Evolutionary conservation across 2,113 vertebrate species (phyloP).

Genomic region (Calyptommatus sinebrachiatus): DNA sequence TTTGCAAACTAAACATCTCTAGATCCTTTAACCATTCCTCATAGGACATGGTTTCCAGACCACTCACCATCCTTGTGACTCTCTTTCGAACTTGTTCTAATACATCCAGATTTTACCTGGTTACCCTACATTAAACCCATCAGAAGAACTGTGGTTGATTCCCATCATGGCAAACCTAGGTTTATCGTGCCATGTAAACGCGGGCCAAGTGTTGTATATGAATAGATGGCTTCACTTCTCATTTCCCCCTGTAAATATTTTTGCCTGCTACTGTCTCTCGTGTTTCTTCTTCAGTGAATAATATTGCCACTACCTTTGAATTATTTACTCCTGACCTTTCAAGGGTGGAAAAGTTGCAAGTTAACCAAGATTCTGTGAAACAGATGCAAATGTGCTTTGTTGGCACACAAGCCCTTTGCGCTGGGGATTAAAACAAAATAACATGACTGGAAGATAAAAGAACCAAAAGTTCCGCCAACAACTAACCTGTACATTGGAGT

Average conservation of each 20-base stretch:
- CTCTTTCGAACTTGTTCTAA: too few species aligned
- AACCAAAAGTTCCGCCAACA: background rate
- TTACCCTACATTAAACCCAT: background rate
- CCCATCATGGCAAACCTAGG: background rate
- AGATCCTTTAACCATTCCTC: too few species aligned
- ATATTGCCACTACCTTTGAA: conserved; percentile 40
- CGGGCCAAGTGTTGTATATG: background rate
- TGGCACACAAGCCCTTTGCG: conserved; percentile 21
- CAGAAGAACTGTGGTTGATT: background rate
- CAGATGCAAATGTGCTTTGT: conserved; percentile 39
- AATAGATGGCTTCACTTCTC: background rate
- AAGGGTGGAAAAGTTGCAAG: conserved; percentile 19
- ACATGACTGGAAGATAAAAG: conserved; percentile 37
- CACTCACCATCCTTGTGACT: too few species aligned
- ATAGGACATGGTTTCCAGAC: too few species aligned
- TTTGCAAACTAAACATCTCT: too few species aligned
- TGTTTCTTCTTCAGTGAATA: conserved; percentile 7
- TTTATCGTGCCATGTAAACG: background rate
- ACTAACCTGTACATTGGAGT: background rate
- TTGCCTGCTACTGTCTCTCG: background rate
- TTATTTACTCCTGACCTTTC: conserved; percentile 61
- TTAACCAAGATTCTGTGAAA: conserved; percentile 48
- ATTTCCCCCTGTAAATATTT: conserved; percentile 14
- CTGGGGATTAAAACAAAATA: conserved; percentile 44
- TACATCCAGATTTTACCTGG: too few species aligned